Evolutionary conservation across 64 coral and sea anemone genomes (phyloP).

Genomic region (Catalaphyllia jardinei): DNA sequence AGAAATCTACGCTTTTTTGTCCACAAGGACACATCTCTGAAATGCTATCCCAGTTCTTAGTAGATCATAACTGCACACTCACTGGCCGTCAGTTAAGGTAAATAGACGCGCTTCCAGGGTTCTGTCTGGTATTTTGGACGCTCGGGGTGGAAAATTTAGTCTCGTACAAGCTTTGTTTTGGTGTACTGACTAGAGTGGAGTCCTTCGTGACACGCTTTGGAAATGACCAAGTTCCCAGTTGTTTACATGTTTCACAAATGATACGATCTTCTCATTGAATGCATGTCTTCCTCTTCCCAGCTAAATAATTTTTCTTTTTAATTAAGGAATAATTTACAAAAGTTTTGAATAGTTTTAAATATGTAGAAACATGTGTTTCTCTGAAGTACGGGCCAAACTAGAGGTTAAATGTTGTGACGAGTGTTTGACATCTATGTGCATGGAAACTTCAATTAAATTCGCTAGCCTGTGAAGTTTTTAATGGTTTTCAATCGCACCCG

Average conservation of each 20-base stretch:
- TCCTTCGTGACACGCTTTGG: slow-evolving; percentile 28
- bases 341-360: slow-evolving; percentile 13
- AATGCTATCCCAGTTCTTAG: neutral
- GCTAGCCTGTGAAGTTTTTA: slow-evolving; percentile 1
- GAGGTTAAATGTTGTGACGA: slow-evolving; percentile 27
- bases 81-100: neutral
- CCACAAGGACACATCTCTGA: slow-evolving; percentile 1
- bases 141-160: slow-evolving; percentile 12
- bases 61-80: neutral
- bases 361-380: slow-evolving; percentile 27
- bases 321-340: slow-evolving; percentile 3
- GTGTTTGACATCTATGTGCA: slow-evolving; percentile 14
- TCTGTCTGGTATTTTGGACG: slow-evolving; percentile 13
- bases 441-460: neutral
- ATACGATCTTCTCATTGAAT: slow-evolving; percentile 14
- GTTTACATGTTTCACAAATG: slow-evolving; percentile 38
- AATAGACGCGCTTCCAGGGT: neutral
- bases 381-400: slow-evolving; percentile 13
- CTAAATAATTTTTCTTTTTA: slow-evolving; percentile 6
- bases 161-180: slow-evolving; percentile 25
- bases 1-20: neutral
- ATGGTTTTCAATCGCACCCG: neutral
- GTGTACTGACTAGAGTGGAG: neutral
- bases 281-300: neutral
- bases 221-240: slow-evolving; percentile 5